Percentiles rank a stretch among this genome's conserved stretches.
Conservation (phyloP, 2,888 invertebrate genomes). For the Synanthedon formicaeformis region DNA sequence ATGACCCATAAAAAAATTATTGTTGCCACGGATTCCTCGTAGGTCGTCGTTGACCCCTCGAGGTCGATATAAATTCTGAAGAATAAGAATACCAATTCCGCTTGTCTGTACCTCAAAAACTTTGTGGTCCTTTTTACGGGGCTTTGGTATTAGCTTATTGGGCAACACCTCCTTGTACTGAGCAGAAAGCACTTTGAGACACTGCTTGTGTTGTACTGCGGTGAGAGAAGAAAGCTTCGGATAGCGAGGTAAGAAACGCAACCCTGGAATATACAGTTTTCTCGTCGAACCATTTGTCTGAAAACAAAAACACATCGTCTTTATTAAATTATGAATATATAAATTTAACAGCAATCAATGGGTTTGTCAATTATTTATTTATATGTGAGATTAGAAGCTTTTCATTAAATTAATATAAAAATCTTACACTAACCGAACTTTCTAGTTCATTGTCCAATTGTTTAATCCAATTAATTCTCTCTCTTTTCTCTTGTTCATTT, state of each 20-base stretch:
- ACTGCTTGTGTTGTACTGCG: conserved; percentile 27
- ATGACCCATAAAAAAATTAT: too few species aligned
- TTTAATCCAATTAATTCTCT: background rate
- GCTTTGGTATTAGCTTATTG: conserved; percentile 17
- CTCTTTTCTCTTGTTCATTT: background rate
- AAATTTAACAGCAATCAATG: too few species aligned
- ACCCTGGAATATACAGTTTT: conserved; percentile 29
- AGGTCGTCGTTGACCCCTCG: too few species aligned
- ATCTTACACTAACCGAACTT: background rate
- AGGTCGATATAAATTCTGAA: too few species aligned
- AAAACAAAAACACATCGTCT: conserved; percentile 2
- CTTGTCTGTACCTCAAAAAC: conserved; percentile 30
- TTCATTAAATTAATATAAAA: too few species aligned
- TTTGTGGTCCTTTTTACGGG: conserved; percentile 27
- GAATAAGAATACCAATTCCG: too few species aligned
- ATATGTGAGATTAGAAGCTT: too few species aligned
- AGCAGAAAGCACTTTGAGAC: conserved; percentile 36
- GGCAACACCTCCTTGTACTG: conserved; percentile 27
- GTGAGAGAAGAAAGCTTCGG: conserved; percentile 37
- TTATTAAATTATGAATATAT: too few species aligned
- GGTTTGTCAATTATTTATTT: too few species aligned
- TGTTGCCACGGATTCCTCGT: too few species aligned
- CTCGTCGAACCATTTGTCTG: conserved; percentile 15
- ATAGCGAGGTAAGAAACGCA: conserved; percentile 20
- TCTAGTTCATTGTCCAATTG: background rate